These are phyloP conservation scores for Chaenodraco wilsoni DNA, from an alignment of 2,797 vertebrate genomes.

Conservation along the genomic window DNA sequence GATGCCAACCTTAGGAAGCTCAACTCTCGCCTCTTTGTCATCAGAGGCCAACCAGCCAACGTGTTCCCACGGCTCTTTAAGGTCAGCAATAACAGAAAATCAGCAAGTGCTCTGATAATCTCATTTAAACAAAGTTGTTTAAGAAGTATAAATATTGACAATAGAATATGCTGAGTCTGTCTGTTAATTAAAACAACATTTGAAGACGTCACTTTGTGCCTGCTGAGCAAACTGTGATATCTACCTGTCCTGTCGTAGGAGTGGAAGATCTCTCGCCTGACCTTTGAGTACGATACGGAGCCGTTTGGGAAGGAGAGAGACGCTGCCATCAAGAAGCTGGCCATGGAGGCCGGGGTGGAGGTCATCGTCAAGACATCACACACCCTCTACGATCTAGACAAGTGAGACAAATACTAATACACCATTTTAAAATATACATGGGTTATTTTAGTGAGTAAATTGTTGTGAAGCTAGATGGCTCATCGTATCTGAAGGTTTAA, in stretches of 20 bases:
- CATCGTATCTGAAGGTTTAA: too few species aligned
- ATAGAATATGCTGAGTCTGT: too few species aligned
- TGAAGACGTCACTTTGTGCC: too few species aligned
- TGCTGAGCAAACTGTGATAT: too few species aligned
- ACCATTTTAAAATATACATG: background rate
- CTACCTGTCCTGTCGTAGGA: constrained; percentile 65
- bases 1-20: constrained; percentile 84
- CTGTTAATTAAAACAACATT: too few species aligned
- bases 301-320: constrained; percentile 87
- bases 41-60: constrained; percentile 86
- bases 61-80: constrained; percentile 87
- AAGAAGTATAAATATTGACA: background rate
- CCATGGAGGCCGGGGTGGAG: constrained; percentile 86
- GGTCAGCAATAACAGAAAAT: constrained; percentile 55
- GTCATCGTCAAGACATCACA: constrained; percentile 85
- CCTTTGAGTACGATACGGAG: constrained; percentile 86
- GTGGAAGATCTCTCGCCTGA: constrained; percentile 86
- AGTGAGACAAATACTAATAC: constrained; percentile 60
- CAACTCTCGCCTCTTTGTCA: constrained; percentile 87
- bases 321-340: constrained; percentile 86
- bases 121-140: background rate
- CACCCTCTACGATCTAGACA: constrained; percentile 87
- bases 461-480: too few species aligned
- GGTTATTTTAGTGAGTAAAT: background rate
- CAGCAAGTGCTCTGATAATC: background rate